Evolutionary conservation across 2,797 vertebrate species (phyloP).

Genomic region (Alca torda): DNA sequence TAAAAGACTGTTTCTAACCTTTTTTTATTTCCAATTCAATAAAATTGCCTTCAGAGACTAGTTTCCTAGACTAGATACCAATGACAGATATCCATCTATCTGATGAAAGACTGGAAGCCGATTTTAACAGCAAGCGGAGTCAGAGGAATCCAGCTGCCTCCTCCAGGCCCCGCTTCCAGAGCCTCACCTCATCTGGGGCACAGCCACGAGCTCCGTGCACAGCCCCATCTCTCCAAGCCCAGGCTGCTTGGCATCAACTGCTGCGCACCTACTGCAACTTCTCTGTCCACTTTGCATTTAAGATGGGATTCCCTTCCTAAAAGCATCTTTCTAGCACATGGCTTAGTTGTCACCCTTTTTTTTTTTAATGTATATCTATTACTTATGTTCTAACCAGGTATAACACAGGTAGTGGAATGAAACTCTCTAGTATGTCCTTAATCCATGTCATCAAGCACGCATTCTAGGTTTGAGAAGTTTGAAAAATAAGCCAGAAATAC

Average conservation of each 20-base stretch:
- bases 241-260: not conserved
- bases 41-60: not conserved
- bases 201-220: no score
- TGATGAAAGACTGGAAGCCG: not conserved
- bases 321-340: not conserved
- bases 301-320: not conserved
- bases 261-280: not conserved
- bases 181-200: not conserved
- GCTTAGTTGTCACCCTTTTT: not conserved
- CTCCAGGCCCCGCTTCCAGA: not conserved
- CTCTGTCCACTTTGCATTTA: not conserved
- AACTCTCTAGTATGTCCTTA: not conserved
- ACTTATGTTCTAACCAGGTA: not conserved
- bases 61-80: not conserved
- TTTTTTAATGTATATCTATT: not conserved
- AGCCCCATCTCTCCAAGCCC: no score
- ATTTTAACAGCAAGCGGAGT: not conserved
- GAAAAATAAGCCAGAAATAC: not conserved
- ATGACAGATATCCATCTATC: not conserved
- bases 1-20: not conserved
- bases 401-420: not conserved
- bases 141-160: not conserved
- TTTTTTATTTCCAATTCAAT: not conserved
- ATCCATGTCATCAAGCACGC: not conserved
- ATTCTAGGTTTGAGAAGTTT: not conserved